Evolutionary conservation across 2,113 vertebrate genomes (phyloP), one percentile per base, ranked within the genome.

Genomic region (Regulus satrapa): DNA sequence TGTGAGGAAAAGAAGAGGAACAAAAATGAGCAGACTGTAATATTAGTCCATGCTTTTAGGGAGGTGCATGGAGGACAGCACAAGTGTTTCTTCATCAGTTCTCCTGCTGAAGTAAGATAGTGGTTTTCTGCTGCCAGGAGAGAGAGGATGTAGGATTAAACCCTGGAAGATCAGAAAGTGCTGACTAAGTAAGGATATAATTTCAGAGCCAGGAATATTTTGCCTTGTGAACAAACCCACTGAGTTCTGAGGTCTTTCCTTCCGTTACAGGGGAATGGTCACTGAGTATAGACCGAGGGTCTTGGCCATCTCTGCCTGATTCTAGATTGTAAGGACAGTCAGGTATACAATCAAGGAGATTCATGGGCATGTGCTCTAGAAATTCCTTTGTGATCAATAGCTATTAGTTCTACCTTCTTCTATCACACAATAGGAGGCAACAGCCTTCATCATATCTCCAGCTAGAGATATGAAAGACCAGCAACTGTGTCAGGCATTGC

Each of bases 131-230:
- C 21, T 74, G 5, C 31, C 7, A 9, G 38, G 9, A 87, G 76
- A 67, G 9, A 56, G 20, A 51, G 10, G 5, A 43, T 21, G 16
- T 32, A 52, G 34, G 31, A 72, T 34, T 72, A 67, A 89, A 45
- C 3, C 10, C 3, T 36, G 17, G 12, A 78, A 71, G 14, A 56
- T 40, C 10, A 72, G 34, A 55, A 80, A 80, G 45, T 54, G 23
- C 9, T 63, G 38, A 32, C 8, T 43, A 38, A 15, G 12, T 48
- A 49, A 46, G 13, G 14, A 38, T 52, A 34, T 19, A 0, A 1
- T 54, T 85, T 63, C 69, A 68, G 21, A 64, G 8, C 5, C 45
- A 46, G 29, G 16, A 74, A 14, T 14, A 9, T 64, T 73, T 81
- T 92, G 23, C 40, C 15, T 61, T 3, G 3, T 76, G 48, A 16